Conservation (phyloP, 2,888 invertebrate species). For the Agonum fuliginosum region DNA sequence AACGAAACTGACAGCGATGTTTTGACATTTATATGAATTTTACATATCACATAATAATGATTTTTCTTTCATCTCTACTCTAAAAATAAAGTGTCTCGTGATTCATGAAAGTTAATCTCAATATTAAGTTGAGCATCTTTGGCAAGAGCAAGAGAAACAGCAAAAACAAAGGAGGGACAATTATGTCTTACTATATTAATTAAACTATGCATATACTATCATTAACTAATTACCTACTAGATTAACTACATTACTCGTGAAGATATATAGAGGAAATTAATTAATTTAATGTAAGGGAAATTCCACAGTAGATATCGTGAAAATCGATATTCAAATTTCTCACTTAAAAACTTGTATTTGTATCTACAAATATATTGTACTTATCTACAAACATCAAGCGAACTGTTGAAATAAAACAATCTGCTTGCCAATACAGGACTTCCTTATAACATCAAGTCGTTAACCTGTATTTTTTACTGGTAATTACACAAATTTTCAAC, state of each 20-base stretch:
- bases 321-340: too few species aligned
- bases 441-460: too few species aligned
- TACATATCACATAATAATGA: neutral
- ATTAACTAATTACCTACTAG: conserved; percentile 4
- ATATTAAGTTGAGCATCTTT: too few species aligned
- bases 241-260: neutral
- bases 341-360: too few species aligned
- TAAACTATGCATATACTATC: neutral
- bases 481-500: too few species aligned
- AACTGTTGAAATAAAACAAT: too few species aligned
- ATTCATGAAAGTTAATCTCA: neutral
- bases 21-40: conserved; percentile 14
- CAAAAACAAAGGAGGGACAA: conserved; percentile 3
- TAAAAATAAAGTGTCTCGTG: conserved; percentile 4
- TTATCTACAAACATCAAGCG: too few species aligned
- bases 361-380: too few species aligned
- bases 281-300: neutral
- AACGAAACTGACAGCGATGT: neutral
- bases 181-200: neutral
- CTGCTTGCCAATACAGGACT: too few species aligned
- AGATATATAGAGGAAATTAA: neutral
- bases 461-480: too few species aligned
- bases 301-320: too few species aligned
- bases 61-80: neutral
- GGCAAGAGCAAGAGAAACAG: neutral